Evolutionary conservation across 2,797 vertebrate genomes (phyloP), one percentile per base, ranked within the genome.

Genomic region (Sebastes nivosus): DNA sequence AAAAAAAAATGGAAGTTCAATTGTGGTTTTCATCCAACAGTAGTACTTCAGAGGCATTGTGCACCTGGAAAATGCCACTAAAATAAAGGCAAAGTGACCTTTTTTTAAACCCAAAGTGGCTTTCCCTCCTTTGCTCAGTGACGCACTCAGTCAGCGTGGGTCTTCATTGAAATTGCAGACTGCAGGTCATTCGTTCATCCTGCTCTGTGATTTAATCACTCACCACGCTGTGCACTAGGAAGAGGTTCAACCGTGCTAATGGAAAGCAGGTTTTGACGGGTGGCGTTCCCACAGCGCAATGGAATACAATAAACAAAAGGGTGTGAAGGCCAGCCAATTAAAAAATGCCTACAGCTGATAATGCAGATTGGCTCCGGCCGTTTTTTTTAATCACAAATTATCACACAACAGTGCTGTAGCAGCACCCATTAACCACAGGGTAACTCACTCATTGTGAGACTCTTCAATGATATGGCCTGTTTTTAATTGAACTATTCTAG

Each of bases 131-230:
- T 30, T 20, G 25, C 58, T 82, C 50, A 22, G 14, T 46, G 67
- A 67, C 5, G 13, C 63, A 75, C 3, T 2, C 75, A 16, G 77
- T 80, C 86, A 82, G 46, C 24, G 55, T 54, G 32, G 65, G 76
- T 79, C 42, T 78, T 67, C 46, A 66, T 22, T 42, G 42, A 83
- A 70, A 76, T 50, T 20, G 20, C 70, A 61, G 52, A 69, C 72
- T 80, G 80, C 59, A 80, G 71, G 75, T 84, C 75, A 71, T 67
- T 66, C 2, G 5, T 72, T 77, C 5, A 2, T 57, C 69, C 63
- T 42, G 30, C 46, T 69, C 54, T 80, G 72, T 27, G 60, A 82
- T 82, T 89, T 82, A 79, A 82, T 86, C 80, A 72, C 83, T 87
- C 77, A 82, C 55, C 75, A 77, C 7, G 12, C 50, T 75, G 18